Base-by-base conservation (phyloP, 37 sponge, comb jelly and placozoan genomes). In the Chondrosia reniformis region DNA sequence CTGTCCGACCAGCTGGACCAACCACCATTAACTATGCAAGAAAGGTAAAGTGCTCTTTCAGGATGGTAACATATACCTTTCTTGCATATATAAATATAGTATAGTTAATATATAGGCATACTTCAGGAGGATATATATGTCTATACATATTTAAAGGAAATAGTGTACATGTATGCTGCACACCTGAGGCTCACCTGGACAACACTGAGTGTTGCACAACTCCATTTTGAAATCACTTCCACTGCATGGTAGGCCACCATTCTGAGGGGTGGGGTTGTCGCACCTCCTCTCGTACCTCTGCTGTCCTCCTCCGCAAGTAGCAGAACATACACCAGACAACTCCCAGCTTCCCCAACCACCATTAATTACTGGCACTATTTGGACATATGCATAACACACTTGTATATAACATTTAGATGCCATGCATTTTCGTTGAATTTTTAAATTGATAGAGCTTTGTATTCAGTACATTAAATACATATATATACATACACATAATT, bases 281-380 rank as follows among this genome's bases (percentile, higher is more conserved):
- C 72, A 69, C 72, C 24, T 69, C 43, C 72, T 69, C 72, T 69
- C 72, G 41, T 40, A 69, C 25, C 72, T 36, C 72, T 34, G n/a
- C 5, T 2, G 15, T 1, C 72, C 72, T 43, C 72, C 72, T 1
- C 72, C 72, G 24, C 72, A 69, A 0, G 40, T 10, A 40, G 41
- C 6, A 6, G 72, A 69, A 7, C 72, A 69, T 2, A 2, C 41
- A 9, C 72, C 72, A 34, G 6, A 8, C 15, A 25, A 24, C 4
- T 17, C 42, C 72, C 72, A 69, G 1, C 8, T n/a, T 43, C 72
- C 42, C 72, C 72, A 69, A 7, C 72, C 44, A 2, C 72, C 72
- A 69, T 69, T 2, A 6, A 69, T 39, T 7, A 40, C 43, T 34
- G 72, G 43, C 42, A 40, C 72, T 69, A 44, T 5, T 7, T 13